phyloP scores from a whole-genome alignment of 2,888 invertebrate genomes.

The Tenodera sinensis region DNA sequence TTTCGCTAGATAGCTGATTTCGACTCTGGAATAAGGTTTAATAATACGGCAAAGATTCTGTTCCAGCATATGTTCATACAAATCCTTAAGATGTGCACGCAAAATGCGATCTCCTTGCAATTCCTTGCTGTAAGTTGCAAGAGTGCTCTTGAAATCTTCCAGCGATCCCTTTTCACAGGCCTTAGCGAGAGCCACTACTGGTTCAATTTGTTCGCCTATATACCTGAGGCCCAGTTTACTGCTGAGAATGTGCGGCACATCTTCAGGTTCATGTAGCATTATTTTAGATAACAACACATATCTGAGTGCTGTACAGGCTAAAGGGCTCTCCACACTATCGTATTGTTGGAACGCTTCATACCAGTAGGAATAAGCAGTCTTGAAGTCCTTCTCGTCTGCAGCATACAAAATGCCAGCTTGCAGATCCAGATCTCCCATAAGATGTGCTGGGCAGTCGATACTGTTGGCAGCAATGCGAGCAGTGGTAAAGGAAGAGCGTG shows the following conservation, averaged over 20 bases:
- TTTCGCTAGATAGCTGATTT: slow-evolving; percentile 82
- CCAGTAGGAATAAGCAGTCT: slow-evolving; percentile 99
- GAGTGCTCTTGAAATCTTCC: slow-evolving; percentile 90
- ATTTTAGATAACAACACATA: slow-evolving; percentile 99
- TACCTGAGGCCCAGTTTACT: slow-evolving; percentile 97
- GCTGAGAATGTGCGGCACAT: slow-evolving; percentile 90
- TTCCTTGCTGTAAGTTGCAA: slow-evolving; percentile 82
- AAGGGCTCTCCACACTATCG: slow-evolving; percentile 88
- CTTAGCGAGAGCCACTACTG: slow-evolving; percentile 95
- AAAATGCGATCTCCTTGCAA: slow-evolving; percentile 95
- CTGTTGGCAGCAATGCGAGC: slow-evolving; percentile 98
- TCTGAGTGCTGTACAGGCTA: slow-evolving; percentile 90
- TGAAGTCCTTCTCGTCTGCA: slow-evolving; percentile 98
- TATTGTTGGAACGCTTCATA: slow-evolving; percentile 99
- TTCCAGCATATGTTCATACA: slow-evolving; percentile 98
- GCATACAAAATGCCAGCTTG: slow-evolving; percentile 98
- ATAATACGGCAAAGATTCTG: slow-evolving; percentile 98
- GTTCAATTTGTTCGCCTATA: slow-evolving; percentile 91
- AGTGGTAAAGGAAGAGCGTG: slow-evolving; percentile 93
- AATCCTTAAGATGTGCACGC: slow-evolving; percentile 89
- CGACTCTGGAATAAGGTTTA: slow-evolving; percentile 96
- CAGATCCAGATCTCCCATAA: slow-evolving; percentile 95
- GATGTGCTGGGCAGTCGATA: slow-evolving; percentile 97
- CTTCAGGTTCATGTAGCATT: slow-evolving; percentile 95
- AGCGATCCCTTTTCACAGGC: slow-evolving; percentile 95